These are phyloP conservation scores for Lordiphosa collinella DNA, from an alignment of 1,140 invertebrate genomes.

Conservation along the genomic window DNA sequence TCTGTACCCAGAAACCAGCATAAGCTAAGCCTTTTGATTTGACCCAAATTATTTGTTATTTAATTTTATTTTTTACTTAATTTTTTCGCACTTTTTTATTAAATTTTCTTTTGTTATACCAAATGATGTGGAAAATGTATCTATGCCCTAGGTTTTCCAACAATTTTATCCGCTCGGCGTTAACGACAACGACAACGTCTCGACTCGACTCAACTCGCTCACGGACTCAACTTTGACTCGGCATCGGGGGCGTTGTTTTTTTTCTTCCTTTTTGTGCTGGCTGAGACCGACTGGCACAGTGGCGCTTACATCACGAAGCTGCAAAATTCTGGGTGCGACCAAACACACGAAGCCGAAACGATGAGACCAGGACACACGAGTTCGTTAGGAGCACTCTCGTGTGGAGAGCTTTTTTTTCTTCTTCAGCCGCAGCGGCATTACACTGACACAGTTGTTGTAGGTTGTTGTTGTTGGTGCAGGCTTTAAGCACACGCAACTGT, in stretches of 20 bases:
- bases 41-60: slow-evolving; percentile 9
- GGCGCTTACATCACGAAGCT: slow-evolving; percentile 68
- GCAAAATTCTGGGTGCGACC: slow-evolving; percentile 78
- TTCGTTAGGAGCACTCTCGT: slow-evolving; percentile 20
- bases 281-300: slow-evolving; percentile 70
- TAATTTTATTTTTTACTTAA: slow-evolving; percentile 1
- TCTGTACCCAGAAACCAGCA: slow-evolving; percentile 56
- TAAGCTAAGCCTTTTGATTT: slow-evolving; percentile 53
- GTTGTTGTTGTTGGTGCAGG: slow-evolving; percentile 63
- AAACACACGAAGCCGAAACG: slow-evolving; percentile 21
- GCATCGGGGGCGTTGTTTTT: slow-evolving; percentile 23
- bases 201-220: slow-evolving; percentile 69
- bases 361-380: slow-evolving; percentile 8
- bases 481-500: slow-evolving; percentile 58
- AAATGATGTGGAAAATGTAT: slow-evolving; percentile 66
- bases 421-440: slow-evolving; percentile 14
- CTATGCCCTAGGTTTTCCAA: slow-evolving; percentile 58
- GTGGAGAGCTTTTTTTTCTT: slow-evolving; percentile 23
- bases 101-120: slow-evolving; percentile 36
- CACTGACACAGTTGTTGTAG: slow-evolving; percentile 53
- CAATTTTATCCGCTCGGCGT: slow-evolving; percentile 60
- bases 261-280: slow-evolving; percentile 28
- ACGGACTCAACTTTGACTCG: slow-evolving; percentile 51
- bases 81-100: slow-evolving; percentile 6
- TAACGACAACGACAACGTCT: slow-evolving; percentile 54